phyloP scores from a whole-genome alignment of 1,140 invertebrate species.

The Heterodera carotae region DNA sequence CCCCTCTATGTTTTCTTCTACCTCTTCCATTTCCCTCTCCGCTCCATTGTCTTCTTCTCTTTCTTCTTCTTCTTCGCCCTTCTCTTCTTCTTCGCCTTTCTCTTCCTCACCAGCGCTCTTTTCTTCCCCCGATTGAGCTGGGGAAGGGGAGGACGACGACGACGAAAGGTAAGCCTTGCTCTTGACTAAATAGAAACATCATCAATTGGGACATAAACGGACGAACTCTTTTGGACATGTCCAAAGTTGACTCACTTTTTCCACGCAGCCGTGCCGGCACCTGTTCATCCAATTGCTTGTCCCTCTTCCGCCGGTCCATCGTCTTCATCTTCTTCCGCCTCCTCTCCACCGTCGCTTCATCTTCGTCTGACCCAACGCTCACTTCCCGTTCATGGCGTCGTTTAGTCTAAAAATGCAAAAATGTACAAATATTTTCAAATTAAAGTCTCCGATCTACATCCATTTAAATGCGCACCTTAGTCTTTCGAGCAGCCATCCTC shows the following conservation, averaged over 20 bases:
- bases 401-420: constrained; percentile 7
- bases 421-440: too few species aligned
- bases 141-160: constrained; percentile 30
- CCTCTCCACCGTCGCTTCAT: background rate
- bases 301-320: constrained; percentile 4
- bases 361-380: constrained; percentile 20
- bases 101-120: background rate
- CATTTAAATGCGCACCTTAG: constrained; percentile 26
- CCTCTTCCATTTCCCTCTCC: background rate
- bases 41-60: background rate
- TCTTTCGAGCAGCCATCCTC: constrained; percentile 12
- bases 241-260: constrained; percentile 41
- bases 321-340: constrained; percentile 21
- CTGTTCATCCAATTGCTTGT: constrained; percentile 28
- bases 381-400: constrained; percentile 18
- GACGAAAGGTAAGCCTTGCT: constrained; percentile 45
- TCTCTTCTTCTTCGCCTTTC: background rate
- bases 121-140: background rate
- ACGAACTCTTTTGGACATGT: background rate
- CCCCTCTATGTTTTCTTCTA: background rate
- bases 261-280: constrained; percentile 37
- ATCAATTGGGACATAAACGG: background rate
- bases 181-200: constrained; percentile 38
- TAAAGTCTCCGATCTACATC: too few species aligned
- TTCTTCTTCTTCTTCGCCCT: background rate